Conservation (phyloP, 2,797 vertebrate genomes). For the Micrastur ruficollis region DNA sequence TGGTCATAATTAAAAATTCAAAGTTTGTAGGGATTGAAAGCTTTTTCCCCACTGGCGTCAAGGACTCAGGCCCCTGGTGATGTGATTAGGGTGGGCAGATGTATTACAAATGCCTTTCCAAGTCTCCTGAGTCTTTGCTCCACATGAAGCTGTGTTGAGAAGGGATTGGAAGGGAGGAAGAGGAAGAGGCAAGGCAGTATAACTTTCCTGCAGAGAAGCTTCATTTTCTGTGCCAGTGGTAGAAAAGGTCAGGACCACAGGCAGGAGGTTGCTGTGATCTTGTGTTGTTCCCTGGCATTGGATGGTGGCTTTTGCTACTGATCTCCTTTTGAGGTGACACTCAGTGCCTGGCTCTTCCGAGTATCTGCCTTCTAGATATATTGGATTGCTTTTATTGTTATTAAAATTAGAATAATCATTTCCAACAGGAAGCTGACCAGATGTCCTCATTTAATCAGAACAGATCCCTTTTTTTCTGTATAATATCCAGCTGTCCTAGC, state of each 20-base stretch:
- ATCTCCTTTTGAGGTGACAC: not conserved
- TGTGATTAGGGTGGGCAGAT: not conserved
- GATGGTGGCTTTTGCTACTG: not conserved
- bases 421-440: not conserved
- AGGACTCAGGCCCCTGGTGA: not conserved
- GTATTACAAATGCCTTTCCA: not conserved
- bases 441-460: slow-evolving; percentile 13
- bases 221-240: not conserved
- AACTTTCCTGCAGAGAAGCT: not conserved
- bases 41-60: not conserved
- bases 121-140: not conserved
- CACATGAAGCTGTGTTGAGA: not conserved
- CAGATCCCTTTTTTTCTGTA: not conserved
- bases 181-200: not conserved
- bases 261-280: not conserved
- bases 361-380: not conserved
- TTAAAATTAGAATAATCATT: not conserved
- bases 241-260: not conserved
- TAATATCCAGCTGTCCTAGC: not conserved
- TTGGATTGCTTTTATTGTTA: not conserved
- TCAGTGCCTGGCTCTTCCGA: not conserved
- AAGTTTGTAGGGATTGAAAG: not conserved
- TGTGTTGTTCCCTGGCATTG: not conserved
- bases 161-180: rapidly evolving
- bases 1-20: not conserved